Base-by-base conservation (phyloP, 2,888 invertebrate genomes). In the Tryphoninae sp. region DNA sequence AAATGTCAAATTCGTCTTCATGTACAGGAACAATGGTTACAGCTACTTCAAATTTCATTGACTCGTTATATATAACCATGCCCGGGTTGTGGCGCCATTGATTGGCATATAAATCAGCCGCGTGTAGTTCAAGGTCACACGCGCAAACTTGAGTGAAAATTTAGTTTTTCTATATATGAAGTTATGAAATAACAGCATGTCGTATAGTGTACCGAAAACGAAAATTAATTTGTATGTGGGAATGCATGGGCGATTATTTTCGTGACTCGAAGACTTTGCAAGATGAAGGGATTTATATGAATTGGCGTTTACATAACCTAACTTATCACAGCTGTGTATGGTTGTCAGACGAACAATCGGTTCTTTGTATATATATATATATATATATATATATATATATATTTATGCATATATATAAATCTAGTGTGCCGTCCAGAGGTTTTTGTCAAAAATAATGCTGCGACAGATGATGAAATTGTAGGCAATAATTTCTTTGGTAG, bases 111-210 rank as follows among this genome's bases (percentile, higher is more conserved):
- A 58, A 55, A 55, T 16, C 7, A 53, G 22, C 58, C 78, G 53
- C 69, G 74, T 78, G 65, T 45, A 55, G 22, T 72, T 81, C 74
- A 81, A 81, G 81, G 81, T 81, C 75, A 78, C 59, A 23, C 40
- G 58, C 68, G 40, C n/a, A 64, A 16, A 13, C 22, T 58, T 45
- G n/a, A 2, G 16, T 26, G 8, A 16, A 3, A 3, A 16, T 3
- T 42, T 6, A 6, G 8, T 62, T 62, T 45, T 40, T 8, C 9
- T 8, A 16, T 1, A 16, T 19, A n/a, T 19, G 16, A 3, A 42
- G 0, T 16, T 11, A 72, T 16, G 4, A 59, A 45, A 45, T 7
- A 8, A 22, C 11, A 26, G 16, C 19, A n/a, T 26, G 19, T 9
- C 45, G 13, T 13, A 42, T 8, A 40, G 45, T 33, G 4, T 33